Percentiles rank a stretch among this genome's conserved stretches.
Evolutionary conservation across 2,113 vertebrate species (phyloP).

Genomic region (Mesembrinibis cayennensis): DNA sequence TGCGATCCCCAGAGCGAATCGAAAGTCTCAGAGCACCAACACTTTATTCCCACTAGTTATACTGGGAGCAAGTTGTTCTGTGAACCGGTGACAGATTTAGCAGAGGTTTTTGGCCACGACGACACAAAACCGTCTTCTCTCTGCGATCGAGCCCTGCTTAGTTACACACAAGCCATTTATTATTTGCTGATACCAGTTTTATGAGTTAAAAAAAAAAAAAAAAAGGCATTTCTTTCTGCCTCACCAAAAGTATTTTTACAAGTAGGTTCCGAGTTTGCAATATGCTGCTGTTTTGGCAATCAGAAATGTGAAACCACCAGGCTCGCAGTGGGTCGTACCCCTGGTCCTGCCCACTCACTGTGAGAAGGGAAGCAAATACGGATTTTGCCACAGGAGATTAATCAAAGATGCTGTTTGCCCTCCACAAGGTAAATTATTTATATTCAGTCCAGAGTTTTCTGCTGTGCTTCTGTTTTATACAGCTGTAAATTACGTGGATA

Average conservation of each 20-base stretch:
- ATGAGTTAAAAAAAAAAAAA: neutral
- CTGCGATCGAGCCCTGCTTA: neutral
- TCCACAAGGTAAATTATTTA: slow-evolving; percentile 59
- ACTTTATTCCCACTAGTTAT: neutral
- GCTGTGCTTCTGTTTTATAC: slow-evolving; percentile 62
- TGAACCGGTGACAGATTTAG: neutral
- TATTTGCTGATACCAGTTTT: neutral
- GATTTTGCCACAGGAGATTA: slow-evolving; percentile 63
- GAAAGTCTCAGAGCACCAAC: neutral
- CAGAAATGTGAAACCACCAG: neutral
- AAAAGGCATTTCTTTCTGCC: neutral
- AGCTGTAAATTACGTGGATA: slow-evolving; percentile 65
- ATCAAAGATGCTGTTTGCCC: slow-evolving; percentile 59
- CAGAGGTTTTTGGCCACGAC: neutral
- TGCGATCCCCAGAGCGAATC: neutral
- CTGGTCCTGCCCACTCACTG: slow-evolving; percentile 25
- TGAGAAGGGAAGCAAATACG: slow-evolving; percentile 45
- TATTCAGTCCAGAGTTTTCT: slow-evolving; percentile 40
- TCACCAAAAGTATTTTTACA: neutral
- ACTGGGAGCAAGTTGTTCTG: neutral
- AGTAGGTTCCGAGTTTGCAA: neutral
- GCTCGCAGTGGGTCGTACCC: neutral
- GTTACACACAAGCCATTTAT: neutral
- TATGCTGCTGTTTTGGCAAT: neutral
- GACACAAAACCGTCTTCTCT: neutral